Conservation (phyloP, 2,888 invertebrate species). For the Campopleginae sp. region DNA sequence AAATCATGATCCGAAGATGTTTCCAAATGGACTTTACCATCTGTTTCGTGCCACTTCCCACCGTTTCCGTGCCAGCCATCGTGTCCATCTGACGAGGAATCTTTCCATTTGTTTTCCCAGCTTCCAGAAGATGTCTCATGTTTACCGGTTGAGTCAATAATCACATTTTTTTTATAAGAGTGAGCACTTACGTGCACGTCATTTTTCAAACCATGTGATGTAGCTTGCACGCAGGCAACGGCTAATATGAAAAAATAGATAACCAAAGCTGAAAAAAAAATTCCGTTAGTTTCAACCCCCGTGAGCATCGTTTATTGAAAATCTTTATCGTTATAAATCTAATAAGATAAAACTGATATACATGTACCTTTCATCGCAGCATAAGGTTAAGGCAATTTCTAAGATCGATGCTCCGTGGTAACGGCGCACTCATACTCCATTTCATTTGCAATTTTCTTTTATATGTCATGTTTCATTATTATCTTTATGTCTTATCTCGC, state of each 20-base stretch:
- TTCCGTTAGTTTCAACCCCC: background rate
- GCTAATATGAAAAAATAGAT: slow-evolving; percentile 42
- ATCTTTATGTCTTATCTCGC: slow-evolving; percentile 48
- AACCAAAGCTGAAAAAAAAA: slow-evolving; percentile 57
- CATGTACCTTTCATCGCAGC: slow-evolving; percentile 57
- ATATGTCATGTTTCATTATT: slow-evolving; percentile 48
- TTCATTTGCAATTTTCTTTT: slow-evolving; percentile 40
- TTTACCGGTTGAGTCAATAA: background rate
- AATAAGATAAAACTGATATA: background rate
- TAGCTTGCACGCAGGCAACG: slow-evolving; percentile 36
- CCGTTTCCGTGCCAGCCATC: slow-evolving; percentile 8
- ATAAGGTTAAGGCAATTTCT: slow-evolving; percentile 11
- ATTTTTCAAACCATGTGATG: background rate
- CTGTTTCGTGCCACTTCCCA: slow-evolving; percentile 26
- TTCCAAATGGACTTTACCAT: slow-evolving; percentile 11
- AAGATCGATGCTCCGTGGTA: slow-evolving; percentile 16
- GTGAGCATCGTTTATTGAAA: background rate
- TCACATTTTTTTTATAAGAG: background rate
- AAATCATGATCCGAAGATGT: background rate
- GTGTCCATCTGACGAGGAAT: background rate
- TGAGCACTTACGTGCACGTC: background rate
- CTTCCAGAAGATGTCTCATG: slow-evolving; percentile 12
- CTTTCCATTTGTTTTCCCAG: slow-evolving; percentile 25
- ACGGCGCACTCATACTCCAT: slow-evolving; percentile 44
- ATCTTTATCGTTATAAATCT: background rate